Evolutionary conservation across 2,113 vertebrate genomes (phyloP), one percentile per base, ranked within the genome.

Genomic region (Smithornis capensis): DNA sequence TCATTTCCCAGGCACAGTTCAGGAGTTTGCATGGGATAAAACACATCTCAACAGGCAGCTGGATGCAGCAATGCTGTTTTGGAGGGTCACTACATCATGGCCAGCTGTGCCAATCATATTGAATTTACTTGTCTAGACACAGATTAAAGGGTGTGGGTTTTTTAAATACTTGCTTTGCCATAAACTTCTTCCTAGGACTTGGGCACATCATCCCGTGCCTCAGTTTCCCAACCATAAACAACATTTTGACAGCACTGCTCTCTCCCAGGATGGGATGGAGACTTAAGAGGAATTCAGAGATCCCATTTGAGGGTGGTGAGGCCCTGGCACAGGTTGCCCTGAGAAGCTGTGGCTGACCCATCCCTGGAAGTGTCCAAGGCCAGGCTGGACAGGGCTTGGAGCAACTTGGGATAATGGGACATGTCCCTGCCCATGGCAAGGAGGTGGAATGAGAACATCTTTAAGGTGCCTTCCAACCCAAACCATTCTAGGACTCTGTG

Each of bases 401-500:
- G 33, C 22, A 69, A 1, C 17, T 40, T 55, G 47, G 4, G 10
- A 29, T 42, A 19, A 25, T 42, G 31, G 9, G 49, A 49, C 7
- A 3, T 42, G 37, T 29, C 28, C 28, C 23, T 50, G 10, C 7
- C 14, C 37, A 52, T 9, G 12, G 52, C 27, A 47, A 29, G 27
- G 27, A 24, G 19, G 4, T 31, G 49, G 35, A 63, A 63, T 35
- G 35, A 35, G 22, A 42, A 23, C 8, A 42, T 17, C 12, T 37
- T 49, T 63, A 31, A 69, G 40, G 3, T 55, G 29, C 31, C 18
- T 63, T 76, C 22, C 47, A 49, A 35, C 17, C 21, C n/a, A 69
- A 31, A 42, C 5, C n/a, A 7, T 37, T 42, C 18, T 9, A 42
- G 10, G 7, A 70, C 14, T 49, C 29, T 0, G 0, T 63, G 47